Evolutionary conservation across 2,797 vertebrate species (phyloP).

Genomic region (Phoeniculus purpureus): DNA sequence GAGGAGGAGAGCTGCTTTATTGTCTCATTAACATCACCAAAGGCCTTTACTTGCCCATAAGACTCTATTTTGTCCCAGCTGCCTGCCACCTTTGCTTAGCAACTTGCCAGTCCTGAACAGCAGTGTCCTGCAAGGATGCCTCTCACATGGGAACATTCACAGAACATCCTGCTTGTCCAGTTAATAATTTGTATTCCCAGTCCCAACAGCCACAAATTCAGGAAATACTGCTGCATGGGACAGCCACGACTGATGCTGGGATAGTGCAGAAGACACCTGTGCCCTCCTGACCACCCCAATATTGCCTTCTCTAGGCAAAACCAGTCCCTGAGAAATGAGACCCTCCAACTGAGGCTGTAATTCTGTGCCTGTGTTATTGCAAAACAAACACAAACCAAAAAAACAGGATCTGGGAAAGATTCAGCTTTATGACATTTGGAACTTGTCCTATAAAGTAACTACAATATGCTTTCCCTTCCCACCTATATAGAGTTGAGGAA

Average conservation of each 20-base stretch:
- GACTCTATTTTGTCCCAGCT: background rate
- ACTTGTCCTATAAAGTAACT: background rate
- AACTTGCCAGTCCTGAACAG: background rate
- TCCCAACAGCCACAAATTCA: accelerated
- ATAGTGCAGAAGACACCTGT: background rate
- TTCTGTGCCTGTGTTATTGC: background rate
- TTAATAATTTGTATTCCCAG: background rate
- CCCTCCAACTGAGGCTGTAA: background rate
- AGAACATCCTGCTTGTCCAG: background rate
- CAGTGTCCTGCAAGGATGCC: background rate
- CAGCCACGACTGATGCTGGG: accelerated
- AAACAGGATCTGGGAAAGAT: background rate
- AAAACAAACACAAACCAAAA: background rate
- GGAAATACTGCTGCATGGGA: background rate
- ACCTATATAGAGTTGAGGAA: background rate
- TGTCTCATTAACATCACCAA: background rate
- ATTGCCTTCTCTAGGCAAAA: background rate
- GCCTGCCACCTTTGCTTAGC: background rate
- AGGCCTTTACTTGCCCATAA: background rate
- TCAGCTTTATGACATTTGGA: background rate
- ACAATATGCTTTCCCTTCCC: background rate
- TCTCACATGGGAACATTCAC: background rate
- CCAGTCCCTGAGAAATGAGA: background rate
- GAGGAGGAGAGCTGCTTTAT: background rate
- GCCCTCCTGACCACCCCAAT: background rate